A percentile compares a stretch with the other conserved stretches of the same genome.
These are phyloP conservation scores for Caiman crocodilus DNA, from an alignment of 2,797 vertebrate species.

Conservation along the genomic window DNA sequence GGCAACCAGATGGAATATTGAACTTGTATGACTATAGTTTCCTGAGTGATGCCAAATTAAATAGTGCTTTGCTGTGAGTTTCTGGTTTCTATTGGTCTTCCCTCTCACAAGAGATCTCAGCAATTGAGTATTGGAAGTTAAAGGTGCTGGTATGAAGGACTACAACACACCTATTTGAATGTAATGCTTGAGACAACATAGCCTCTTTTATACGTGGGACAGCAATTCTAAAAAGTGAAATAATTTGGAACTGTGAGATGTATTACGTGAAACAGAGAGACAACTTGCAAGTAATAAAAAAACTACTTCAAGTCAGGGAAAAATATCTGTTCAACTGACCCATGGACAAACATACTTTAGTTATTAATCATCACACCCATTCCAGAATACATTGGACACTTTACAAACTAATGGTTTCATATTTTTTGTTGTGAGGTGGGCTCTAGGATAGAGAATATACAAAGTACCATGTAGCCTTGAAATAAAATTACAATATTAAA, in stretches of 20 bases:
- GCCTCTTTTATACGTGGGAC: no score
- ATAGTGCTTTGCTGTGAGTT: not conserved
- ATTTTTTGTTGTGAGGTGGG: not conserved
- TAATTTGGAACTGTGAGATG: not conserved
- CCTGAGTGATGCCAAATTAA: no score
- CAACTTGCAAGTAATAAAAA: not conserved
- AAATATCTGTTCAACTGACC: conserved; percentile 7
- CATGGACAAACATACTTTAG: conserved; percentile 3
- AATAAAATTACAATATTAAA: not conserved
- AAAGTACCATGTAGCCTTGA: not conserved
- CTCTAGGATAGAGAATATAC: no score
- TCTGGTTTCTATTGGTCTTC: not conserved
- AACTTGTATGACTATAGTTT: not conserved
- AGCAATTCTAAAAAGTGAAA: no score
- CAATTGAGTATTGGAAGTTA: not conserved
- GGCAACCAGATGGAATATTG: not conserved
- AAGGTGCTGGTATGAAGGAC: not conserved
- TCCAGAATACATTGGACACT: conserved; percentile 59
- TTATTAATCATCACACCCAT: conserved; percentile 66
- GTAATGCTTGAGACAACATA: no score
- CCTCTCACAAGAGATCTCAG: not conserved
- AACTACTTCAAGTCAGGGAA: not conserved
- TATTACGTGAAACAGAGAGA: conserved; percentile 23
- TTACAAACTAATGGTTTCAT: conserved; percentile 54
- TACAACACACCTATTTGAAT: not conserved